Evolutionary conservation across 1,140 invertebrate species (phyloP).

Genomic region (Drosophila rufa): DNA sequence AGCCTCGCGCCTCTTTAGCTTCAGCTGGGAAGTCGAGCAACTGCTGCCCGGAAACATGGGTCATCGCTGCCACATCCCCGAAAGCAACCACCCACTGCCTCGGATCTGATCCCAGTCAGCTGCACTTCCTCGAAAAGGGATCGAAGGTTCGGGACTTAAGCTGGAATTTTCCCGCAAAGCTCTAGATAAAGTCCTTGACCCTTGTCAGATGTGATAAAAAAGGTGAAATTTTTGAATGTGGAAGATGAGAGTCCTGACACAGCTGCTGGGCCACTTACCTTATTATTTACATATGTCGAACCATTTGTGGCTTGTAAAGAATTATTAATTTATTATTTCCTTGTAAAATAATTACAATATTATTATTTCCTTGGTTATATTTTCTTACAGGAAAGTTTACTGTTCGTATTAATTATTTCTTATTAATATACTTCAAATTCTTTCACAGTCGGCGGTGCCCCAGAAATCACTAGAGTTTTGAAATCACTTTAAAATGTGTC

Average conservation of each 20-base stretch:
- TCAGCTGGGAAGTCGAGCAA: constrained; percentile 65
- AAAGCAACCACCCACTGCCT: not conserved
- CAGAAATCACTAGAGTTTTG: too few relatives aligned
- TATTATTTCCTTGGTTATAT: too few relatives aligned
- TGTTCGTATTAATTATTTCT: too few relatives aligned
- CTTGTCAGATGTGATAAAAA: not conserved
- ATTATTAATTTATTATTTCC: not conserved
- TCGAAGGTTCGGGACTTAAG: constrained; percentile 32
- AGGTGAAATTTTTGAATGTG: not conserved
- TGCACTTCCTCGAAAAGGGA: constrained; percentile 35
- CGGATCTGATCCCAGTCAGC: constrained; percentile 33
- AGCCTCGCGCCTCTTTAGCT: constrained; percentile 42
- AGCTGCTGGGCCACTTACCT: not conserved
- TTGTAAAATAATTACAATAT: too few relatives aligned
- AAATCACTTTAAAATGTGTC: too few relatives aligned
- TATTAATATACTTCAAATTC: too few relatives aligned
- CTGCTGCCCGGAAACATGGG: constrained; percentile 45
- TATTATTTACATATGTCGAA: not conserved
- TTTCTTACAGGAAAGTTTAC: too few relatives aligned
- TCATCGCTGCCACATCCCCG: constrained; percentile 5
- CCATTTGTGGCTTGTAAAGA: not conserved
- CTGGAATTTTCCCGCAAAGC: constrained; percentile 18
- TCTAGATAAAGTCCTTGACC: constrained; percentile 22
- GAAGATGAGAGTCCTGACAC: not conserved
- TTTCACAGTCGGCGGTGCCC: too few relatives aligned